Evolutionary conservation across 2,113 vertebrate genomes (phyloP).

Genomic region (Thermophis baileyi): DNA sequence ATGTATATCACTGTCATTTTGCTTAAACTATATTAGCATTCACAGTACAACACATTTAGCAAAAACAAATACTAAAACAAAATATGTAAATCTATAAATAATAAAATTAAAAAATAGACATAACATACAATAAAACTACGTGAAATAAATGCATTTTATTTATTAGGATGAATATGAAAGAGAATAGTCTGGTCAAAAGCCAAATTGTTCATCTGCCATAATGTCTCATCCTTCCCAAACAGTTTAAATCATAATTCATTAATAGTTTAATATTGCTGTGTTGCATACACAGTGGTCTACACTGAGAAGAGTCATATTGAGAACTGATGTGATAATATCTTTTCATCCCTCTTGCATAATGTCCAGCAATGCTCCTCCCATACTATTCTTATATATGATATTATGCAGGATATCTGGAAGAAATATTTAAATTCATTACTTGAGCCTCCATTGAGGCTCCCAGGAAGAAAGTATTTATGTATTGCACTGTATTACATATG

Average conservation of each 20-base stretch:
- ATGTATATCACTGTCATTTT: neutral
- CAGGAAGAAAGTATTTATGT: neutral
- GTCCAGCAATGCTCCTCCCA: neutral
- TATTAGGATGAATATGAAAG: neutral
- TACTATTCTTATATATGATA: neutral
- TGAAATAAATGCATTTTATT: neutral
- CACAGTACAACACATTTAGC: neutral
- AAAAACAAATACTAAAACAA: neutral
- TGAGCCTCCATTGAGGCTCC: neutral
- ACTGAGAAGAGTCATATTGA: neutral
- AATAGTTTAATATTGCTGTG: neutral
- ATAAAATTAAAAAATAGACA: neutral
- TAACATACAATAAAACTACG: neutral
- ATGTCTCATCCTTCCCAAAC: neutral
- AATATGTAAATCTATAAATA: neutral
- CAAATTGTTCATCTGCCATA: neutral
- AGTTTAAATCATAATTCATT: neutral
- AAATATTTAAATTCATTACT: neutral
- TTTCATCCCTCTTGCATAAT: neutral
- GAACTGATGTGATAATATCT: neutral
- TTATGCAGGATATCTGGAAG: neutral
- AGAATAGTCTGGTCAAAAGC: neutral
- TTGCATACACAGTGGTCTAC: neutral
- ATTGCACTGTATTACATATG: neutral
- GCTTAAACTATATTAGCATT: neutral